Conservation (phyloP, 30 jellyfish, hydroid and myxozoan genomes). For the Mastigias papua region DNA sequence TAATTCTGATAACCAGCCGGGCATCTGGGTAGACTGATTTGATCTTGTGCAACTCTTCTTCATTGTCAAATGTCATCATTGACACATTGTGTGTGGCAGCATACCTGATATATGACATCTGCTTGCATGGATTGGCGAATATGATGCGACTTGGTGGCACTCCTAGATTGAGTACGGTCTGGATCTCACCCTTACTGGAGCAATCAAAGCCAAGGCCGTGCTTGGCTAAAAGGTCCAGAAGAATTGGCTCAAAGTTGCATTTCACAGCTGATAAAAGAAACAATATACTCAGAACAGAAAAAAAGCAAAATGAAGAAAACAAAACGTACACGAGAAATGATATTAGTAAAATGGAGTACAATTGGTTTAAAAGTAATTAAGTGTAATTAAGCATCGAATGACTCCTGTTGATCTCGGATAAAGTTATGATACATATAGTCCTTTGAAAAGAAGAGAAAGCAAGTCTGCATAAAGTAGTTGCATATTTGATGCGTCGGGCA, state of each 20-base stretch:
- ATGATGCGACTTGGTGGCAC: constrained; percentile 94
- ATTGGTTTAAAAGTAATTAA: too few species aligned
- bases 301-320: too few species aligned
- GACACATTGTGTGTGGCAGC: constrained; percentile 83
- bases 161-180: constrained; percentile 81
- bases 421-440: too few species aligned
- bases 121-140: constrained; percentile 98
- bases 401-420: too few species aligned
- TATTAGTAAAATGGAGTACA: too few species aligned
- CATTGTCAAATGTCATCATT: constrained; percentile 97
- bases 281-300: neutral
- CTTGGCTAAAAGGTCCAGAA: constrained; percentile 70
- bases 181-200: constrained; percentile 93
- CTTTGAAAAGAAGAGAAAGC: too few species aligned
- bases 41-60: constrained; percentile 86
- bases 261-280: constrained; percentile 84
- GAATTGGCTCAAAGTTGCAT: constrained; percentile 92
- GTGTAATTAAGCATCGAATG: too few species aligned
- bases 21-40: constrained; percentile 75
- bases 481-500: too few species aligned
- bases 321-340: too few species aligned
- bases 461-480: too few species aligned
- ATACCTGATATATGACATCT: constrained; percentile 81
- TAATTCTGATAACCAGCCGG: constrained; percentile 85
- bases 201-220: constrained; percentile 96